Evolutionary conservation across 2,888 invertebrate species (phyloP), one percentile per base, ranked within the genome.

Genomic region (Cheilosia impressa): DNA sequence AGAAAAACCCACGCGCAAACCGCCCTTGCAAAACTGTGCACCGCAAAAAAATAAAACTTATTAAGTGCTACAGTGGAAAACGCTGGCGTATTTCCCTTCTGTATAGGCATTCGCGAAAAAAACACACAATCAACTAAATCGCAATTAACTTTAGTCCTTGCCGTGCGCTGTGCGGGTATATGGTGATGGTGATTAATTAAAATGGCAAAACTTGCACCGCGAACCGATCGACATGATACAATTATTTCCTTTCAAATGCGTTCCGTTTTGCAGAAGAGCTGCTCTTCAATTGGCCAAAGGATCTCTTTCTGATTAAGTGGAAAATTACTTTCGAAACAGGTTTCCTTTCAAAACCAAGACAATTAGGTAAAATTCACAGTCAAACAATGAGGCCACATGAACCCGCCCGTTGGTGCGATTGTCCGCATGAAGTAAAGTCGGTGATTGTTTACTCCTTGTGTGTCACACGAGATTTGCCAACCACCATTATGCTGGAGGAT

Each of bases 141-240:
- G 84, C 80, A 85, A 85, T 85, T 85, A 85, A 80, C 81, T 81
- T 81, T 80, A 81, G 80, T 81, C 80, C 85, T 85, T 85, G 72
- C 66, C 58, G 80, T 13, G 38, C 38, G 31, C 31, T 31, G 27
- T 34, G 34, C 10, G 10, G 34, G 10, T 2, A 10, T 7, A 9
- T 34, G 10, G 34, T 34, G 10, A 2, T 10, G 34, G 34, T 57
- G 76, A 81, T 85, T 85, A 85, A 81, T 85, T 80, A 84, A 85
- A 79, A 76, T 31, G 31, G 31, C 15, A 22, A 43, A 81, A 45
- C 68, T 43, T 79, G 41, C 75, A 79, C 55, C 81, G 80, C 80
- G 76, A 58, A 43, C 22, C 69, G 63, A 80, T 69, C 53, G 55
- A 75, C 63, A 63, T 62, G 71, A 57, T 58, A 60, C 71, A 76